These are phyloP conservation scores for Epizoanthus stellaris DNA, from an alignment of 92 coral and sea anemone genomes.

Conservation along the genomic window DNA sequence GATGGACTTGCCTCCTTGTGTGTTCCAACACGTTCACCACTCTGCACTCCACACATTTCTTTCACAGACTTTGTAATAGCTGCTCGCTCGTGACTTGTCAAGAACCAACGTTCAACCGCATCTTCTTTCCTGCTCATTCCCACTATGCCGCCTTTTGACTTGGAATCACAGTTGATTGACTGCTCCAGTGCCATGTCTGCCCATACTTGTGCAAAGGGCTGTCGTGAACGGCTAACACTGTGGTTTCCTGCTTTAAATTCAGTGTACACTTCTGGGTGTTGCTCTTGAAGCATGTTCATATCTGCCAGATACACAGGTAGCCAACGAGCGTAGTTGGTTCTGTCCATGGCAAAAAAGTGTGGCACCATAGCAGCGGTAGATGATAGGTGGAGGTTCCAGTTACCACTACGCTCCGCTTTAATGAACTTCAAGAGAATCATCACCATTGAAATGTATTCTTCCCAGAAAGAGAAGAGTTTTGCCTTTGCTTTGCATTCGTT, in stretches of 20 bases:
- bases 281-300: constrained; percentile 46
- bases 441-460: constrained; percentile 55
- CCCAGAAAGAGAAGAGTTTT: constrained; percentile 59
- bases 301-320: constrained; percentile 60
- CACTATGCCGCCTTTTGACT: constrained; percentile 29
- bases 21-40: not conserved
- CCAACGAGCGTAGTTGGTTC: constrained; percentile 59
- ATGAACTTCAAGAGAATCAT: constrained; percentile 50
- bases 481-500: constrained; percentile 49
- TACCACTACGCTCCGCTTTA: constrained; percentile 62
- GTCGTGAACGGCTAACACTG: constrained; percentile 44
- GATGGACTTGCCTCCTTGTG: constrained; percentile 59
- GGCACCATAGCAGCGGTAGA: constrained; percentile 52
- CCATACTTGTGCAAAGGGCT: constrained; percentile 63
- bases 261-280: constrained; percentile 53
- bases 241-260: constrained; percentile 57
- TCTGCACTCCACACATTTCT: constrained; percentile 45
- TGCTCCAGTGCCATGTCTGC: constrained; percentile 41
- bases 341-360: constrained; percentile 64
- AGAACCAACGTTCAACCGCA: constrained; percentile 47
- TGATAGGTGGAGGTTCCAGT: constrained; percentile 62
- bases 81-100: constrained; percentile 60
- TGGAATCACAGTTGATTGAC: not conserved
- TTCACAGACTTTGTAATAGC: constrained; percentile 49
- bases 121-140: constrained; percentile 42